Percentiles rank a stretch among this genome's conserved stretches.
Conservation (phyloP, 2,888 invertebrate genomes). For the Pammene fasciana region DNA sequence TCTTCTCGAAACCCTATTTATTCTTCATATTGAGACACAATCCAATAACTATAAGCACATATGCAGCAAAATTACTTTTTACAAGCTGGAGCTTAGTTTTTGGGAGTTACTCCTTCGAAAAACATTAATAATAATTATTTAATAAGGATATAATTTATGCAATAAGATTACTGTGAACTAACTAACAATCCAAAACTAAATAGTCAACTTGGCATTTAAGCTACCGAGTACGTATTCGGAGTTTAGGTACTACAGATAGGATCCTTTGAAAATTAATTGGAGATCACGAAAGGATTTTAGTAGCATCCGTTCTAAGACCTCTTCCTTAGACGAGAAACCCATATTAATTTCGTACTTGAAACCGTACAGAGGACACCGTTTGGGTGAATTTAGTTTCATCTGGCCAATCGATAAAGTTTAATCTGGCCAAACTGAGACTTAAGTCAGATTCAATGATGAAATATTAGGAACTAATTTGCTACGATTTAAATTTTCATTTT, state of each 20-base stretch:
- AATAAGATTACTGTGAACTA: not conserved
- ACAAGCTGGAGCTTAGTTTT: no score
- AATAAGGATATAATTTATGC: no score
- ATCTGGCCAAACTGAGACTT: not conserved
- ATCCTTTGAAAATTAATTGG: slow-evolving; percentile 25
- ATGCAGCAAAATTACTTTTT: no score
- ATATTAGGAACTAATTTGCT: no score
- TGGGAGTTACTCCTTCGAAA: no score
- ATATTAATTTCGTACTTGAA: slow-evolving; percentile 20
- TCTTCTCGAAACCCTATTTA: no score
- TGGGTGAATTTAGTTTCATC: not conserved
- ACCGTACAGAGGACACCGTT: not conserved
- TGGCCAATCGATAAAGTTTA: not conserved
- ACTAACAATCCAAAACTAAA: not conserved
- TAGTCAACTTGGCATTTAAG: not conserved
- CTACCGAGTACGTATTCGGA: not conserved
- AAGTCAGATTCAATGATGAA: not conserved
- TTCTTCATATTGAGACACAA: no score
- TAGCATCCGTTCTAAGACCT: slow-evolving; percentile 20
- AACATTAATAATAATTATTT: no score
- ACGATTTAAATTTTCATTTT: no score
- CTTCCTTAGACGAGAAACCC: slow-evolving; percentile 15
- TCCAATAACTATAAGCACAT: no score
- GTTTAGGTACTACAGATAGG: slow-evolving; percentile 8
- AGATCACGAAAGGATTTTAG: slow-evolving; percentile 23